Base-by-base conservation (phyloP, 2,113 vertebrate genomes). In the Hippocampus guttulatus region DNA sequence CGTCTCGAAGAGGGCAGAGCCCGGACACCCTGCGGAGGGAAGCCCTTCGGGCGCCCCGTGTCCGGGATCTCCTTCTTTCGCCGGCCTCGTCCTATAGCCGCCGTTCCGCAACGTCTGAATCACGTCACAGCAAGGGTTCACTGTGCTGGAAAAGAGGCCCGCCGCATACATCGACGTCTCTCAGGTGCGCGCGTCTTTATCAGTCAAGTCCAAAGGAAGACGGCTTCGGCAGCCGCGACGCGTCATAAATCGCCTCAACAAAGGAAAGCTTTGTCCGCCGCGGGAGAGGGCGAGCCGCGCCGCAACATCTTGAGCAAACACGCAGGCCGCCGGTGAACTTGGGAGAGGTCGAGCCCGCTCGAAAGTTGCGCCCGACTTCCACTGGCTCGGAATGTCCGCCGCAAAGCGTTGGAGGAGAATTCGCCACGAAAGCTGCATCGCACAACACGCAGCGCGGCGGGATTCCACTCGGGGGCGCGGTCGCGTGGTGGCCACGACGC, bases 161-260 rank as follows among this genome's bases (percentile, higher is more conserved):
- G 5, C 12, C 40, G 1, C 1, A 0, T 30, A n/a, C 38, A 75
- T 70, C 67, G 41, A 11, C 33, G 16, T 41, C 3, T 75, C 16
- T 15, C 62, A 60, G 40, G 73, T 33, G 33, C 0, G 33, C 4
- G 30, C 4, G 67, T 70, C 70, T 84, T 84, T 78, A 86, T 78
- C 73, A 64, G 73, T 63, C n/a, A 16, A 84, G 79, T 85, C 69
- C 64, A 60, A 54, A 82, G 43, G 16, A 62, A 60, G 51, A 62
- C 45, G 62, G 45, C 54, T 16, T 45, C 43, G 67, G 38, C 54
- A 67, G 75, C 30, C 30, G 51, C 5, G 67, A 73, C 64, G 70
- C 69, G 67, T 57, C 52, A 58, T 77, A 81, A 91, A 84, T 85
- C 55, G 68, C 33, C 69, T 30, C 20, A 62, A 85, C 81, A 84